Conservation (phyloP, 1,140 invertebrate species). For the Anoplophora glabripennis region DNA sequence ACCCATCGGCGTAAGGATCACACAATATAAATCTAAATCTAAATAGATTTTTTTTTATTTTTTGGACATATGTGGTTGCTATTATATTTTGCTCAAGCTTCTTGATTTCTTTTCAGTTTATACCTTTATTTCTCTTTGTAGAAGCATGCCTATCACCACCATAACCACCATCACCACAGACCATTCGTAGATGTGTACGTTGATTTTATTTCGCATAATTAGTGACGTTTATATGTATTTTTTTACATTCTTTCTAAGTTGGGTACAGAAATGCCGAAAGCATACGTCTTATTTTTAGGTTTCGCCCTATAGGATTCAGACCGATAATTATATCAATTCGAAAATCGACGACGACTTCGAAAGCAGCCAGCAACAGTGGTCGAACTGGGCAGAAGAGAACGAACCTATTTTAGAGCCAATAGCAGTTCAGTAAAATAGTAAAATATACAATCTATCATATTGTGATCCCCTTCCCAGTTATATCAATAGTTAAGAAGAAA, state of each 20-base stretch:
- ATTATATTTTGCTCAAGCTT: neutral
- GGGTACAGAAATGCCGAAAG: no score
- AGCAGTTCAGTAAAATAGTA: conserved; percentile 22
- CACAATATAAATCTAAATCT: neutral
- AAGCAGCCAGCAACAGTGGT: conserved; percentile 23
- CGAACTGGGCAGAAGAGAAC: conserved; percentile 31
- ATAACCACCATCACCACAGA: neutral
- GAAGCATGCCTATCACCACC: neutral
- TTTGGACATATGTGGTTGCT: neutral
- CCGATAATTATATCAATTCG: conserved; percentile 31
- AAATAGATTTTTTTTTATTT: no score
- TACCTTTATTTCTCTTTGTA: neutral
- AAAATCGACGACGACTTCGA: conserved; percentile 33
- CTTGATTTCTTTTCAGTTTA: neutral
- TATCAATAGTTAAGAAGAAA: no score
- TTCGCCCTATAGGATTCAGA: conserved; percentile 29
- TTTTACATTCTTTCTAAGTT: conserved; percentile 12
- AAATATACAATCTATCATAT: no score
- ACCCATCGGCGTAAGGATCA: conserved; percentile 51
- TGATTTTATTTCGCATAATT: neutral
- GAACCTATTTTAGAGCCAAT: conserved; percentile 33
- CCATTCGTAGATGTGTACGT: neutral
- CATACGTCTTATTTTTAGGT: no score
- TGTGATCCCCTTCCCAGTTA: no score
- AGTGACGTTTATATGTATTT: conserved; percentile 5